Conservation (phyloP, 2,888 invertebrate species). For the Entomobrya proxima region DNA sequence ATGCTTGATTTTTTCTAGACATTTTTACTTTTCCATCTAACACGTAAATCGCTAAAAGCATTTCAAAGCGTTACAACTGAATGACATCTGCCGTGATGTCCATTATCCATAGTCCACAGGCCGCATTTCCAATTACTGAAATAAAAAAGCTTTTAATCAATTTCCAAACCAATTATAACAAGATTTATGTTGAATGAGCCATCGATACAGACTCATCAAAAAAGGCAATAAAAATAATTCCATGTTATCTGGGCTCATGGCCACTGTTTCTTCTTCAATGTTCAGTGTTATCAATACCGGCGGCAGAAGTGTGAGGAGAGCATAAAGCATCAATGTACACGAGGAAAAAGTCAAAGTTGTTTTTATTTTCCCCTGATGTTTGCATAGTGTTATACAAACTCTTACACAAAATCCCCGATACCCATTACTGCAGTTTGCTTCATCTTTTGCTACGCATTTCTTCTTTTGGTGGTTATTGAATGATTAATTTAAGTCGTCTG, state of each 20-base stretch:
- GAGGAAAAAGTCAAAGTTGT: background rate
- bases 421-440: constrained; percentile 1
- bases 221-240: constrained; percentile 39
- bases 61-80: background rate
- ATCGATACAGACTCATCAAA: background rate
- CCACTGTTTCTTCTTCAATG: constrained; percentile 21
- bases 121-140: background rate
- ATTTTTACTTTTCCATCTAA: background rate
- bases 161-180: constrained; percentile 39
- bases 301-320: constrained; percentile 51
- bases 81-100: constrained; percentile 19
- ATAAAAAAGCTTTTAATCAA: constrained; percentile 32
- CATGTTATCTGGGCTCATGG: constrained; percentile 48
- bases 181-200: constrained; percentile 28
- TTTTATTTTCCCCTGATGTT: background rate
- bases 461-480: constrained; percentile 10
- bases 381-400: background rate
- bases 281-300: constrained; percentile 49
- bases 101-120: constrained; percentile 35
- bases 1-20: background rate
- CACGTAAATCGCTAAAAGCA: background rate
- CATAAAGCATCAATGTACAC: background rate
- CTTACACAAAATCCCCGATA: background rate
- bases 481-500: background rate
- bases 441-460: constrained; percentile 32